Base-by-base conservation (phyloP, 2,113 vertebrate genomes). In the Cardinalis cardinalis region DNA sequence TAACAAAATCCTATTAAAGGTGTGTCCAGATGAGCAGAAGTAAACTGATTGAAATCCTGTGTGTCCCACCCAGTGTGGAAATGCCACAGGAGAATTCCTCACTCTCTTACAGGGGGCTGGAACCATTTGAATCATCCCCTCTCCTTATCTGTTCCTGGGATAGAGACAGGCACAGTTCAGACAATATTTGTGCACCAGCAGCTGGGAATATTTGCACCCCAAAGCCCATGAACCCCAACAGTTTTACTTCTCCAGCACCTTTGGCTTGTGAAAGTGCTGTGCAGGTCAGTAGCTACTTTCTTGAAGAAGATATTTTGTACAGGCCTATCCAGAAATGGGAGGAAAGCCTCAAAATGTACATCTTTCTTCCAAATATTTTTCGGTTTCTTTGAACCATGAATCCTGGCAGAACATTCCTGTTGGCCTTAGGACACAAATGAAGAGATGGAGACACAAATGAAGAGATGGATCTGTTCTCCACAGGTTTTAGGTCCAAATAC, bases 41-140 rank as follows among this genome's bases (percentile, higher is more conserved):
- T 6, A 23, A 80, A 52, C 4, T 3, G 20, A n/a, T 28, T 32
- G 16, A 64, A 34, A 49, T 13, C 18, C 40, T 32, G 40, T 6
- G 18, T 0, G 0, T 29, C 40, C 15, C 14, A 18, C 44, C 10
- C 1, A 2, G 40, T 4, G 23, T n/a, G 71, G 52, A 41, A 43
- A 32, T 5, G 26, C n/a, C 59, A 16, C 19, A 15, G 58, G 29
- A 72, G 26, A 46, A 40, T 38, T 59, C 24, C 31, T 38, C 28
- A 12, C n/a, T 28, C 46, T 5, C 32, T 24, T 24, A 14, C 31
- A 60, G 58, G 46, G 75, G 49, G 6, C 58, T 76, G 59, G 43
- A 68, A 48, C 36, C 43, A 21, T 32, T 26, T 59, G 18, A 9
- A 17, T 9, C 31, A 34, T 34, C 36, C 20, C 28, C 29, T 36